Percentiles rank a stretch among this genome's conserved stretches.
These are phyloP conservation scores for Rhynchotus rufescens DNA, from an alignment of 2,797 vertebrate species.

Conservation along the genomic window DNA sequence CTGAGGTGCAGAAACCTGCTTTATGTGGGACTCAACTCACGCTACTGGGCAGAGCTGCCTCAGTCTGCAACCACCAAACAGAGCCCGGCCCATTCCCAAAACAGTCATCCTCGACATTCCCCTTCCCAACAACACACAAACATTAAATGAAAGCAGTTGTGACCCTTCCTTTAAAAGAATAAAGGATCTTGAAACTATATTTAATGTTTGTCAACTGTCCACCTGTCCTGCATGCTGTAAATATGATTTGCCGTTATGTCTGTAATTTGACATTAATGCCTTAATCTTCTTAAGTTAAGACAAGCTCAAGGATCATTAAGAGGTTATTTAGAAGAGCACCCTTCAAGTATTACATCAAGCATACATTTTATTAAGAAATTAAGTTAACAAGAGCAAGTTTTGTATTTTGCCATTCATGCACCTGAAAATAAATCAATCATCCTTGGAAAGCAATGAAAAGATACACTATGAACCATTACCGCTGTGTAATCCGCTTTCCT, in stretches of 20 bases:
- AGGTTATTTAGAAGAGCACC: conserved; percentile 43
- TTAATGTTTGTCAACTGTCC: not conserved
- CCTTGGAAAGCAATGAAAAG: not conserved
- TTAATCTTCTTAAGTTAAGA: conserved; percentile 66
- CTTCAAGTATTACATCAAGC: not conserved
- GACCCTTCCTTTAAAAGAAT: not conserved
- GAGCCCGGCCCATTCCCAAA: not conserved
- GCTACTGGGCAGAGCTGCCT: conserved; percentile 44
- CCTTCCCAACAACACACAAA: accelerated
- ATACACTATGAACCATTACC: not conserved
- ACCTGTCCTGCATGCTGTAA: not conserved
- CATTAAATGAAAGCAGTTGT: accelerated
- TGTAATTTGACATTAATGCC: conserved; percentile 67
- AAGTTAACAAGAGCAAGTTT: not conserved
- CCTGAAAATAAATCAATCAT: conserved; percentile 32
- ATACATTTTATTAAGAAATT: not conserved
- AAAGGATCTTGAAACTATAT: not conserved
- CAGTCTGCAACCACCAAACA: not conserved
- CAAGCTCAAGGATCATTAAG: conserved; percentile 42
- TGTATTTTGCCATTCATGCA: not conserved
- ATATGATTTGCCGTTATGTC: conserved; percentile 46
- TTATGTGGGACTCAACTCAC: conserved; percentile 63
- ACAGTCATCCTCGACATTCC: not conserved
- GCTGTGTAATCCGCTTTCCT: conserved; percentile 55
- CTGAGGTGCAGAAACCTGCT: conserved; percentile 12